These are phyloP conservation scores for Lasius fuliginosus DNA, from an alignment of 2,888 invertebrate genomes.

Conservation along the genomic window DNA sequence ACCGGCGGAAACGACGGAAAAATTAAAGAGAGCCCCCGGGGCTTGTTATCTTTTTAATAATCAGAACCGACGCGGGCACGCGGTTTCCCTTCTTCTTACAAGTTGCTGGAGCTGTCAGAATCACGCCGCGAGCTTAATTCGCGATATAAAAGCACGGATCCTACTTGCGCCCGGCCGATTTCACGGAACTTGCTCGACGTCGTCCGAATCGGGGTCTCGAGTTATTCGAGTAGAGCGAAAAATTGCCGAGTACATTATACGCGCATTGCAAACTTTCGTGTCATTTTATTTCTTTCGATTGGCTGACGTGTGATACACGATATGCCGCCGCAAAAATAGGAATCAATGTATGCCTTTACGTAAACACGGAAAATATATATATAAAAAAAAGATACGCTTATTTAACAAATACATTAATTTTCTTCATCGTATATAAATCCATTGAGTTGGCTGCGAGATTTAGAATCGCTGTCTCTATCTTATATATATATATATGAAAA, in stretches of 20 bases:
- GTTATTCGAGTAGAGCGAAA: constrained; percentile 36
- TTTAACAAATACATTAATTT: background rate
- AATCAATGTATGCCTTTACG: background rate
- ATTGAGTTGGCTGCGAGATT: background rate
- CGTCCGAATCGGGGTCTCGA: constrained; percentile 33
- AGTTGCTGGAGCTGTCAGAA: constrained; percentile 82
- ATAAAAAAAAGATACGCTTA: background rate
- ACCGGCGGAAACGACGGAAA: constrained; percentile 73
- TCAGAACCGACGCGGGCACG: constrained; percentile 80
- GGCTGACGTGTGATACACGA: background rate
- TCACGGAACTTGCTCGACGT: constrained; percentile 45
- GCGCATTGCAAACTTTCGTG: constrained; percentile 15
- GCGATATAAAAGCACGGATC: constrained; percentile 74
- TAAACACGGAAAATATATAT: background rate
- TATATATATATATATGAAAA: background rate
- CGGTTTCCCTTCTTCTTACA: constrained; percentile 73
- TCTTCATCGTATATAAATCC: background rate
- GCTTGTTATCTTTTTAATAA: constrained; percentile 85
- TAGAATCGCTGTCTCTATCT: background rate
- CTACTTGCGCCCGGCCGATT: constrained; percentile 49
- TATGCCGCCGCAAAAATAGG: background rate
- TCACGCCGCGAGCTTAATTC: constrained; percentile 84
- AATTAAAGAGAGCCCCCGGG: constrained; percentile 79
- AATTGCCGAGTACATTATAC: constrained; percentile 23
- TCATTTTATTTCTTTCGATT: constrained; percentile 3